Evolutionary conservation across 2,113 vertebrate species (phyloP).

Genomic region (Murina feae): DNA sequence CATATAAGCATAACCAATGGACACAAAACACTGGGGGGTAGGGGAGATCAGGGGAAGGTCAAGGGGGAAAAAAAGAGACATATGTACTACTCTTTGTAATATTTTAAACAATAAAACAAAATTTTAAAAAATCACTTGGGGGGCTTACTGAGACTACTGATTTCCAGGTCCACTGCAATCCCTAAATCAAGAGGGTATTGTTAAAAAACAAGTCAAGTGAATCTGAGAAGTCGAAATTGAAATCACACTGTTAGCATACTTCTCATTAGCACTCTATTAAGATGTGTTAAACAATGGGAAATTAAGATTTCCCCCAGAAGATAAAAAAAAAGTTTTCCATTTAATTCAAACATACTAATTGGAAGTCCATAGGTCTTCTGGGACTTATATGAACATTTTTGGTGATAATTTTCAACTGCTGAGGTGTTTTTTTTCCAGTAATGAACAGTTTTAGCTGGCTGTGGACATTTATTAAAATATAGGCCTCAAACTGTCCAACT

Average conservation of each 20-base stretch:
- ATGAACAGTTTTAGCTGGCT: neutral
- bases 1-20: too few species aligned
- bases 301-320: neutral
- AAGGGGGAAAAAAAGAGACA: too few species aligned
- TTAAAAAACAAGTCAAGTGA: neutral
- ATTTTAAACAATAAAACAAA: too few species aligned
- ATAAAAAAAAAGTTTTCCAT: slow-evolving; percentile 7
- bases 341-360: slow-evolving; percentile 37
- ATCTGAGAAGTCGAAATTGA: slow-evolving; percentile 15
- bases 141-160: neutral
- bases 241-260: neutral
- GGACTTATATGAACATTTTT: slow-evolving; percentile 12
- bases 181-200: neutral
- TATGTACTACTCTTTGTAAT: too few species aligned
- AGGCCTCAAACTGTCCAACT: slow-evolving; percentile 9
- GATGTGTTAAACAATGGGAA: slow-evolving; percentile 35
- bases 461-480: slow-evolving; percentile 6
- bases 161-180: neutral
- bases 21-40: too few species aligned
- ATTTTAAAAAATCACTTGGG: too few species aligned
- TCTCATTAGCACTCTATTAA: slow-evolving; percentile 40
- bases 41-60: too few species aligned
- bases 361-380: neutral
- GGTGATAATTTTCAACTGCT: neutral
- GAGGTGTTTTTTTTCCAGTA: neutral